phyloP scores from a whole-genome alignment of 2,113 vertebrate genomes.

The Vombatus ursinus region DNA sequence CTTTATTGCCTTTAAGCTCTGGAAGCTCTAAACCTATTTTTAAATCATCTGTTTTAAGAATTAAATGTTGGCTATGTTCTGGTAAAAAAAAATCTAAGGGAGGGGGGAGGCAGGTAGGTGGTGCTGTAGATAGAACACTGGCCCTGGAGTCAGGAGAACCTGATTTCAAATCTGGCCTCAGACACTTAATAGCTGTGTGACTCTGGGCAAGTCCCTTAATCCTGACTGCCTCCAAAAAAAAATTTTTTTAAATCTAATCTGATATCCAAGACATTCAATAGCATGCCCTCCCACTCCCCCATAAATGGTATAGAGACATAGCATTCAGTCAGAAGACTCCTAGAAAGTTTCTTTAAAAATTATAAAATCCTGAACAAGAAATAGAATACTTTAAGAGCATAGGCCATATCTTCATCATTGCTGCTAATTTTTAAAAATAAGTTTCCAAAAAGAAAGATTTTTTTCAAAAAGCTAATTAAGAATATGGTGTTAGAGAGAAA shows the following conservation, averaged over 20 bases:
- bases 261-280: background rate
- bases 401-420: background rate
- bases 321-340: background rate
- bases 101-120: no score
- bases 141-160: no score
- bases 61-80: no score
- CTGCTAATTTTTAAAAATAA: background rate
- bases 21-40: constrained; percentile 17
- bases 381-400: background rate
- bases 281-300: background rate
- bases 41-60: no score
- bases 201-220: no score
- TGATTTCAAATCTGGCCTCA: no score
- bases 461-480: background rate
- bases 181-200: no score
- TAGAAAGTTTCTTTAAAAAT: background rate
- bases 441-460: background rate
- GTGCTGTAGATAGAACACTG: no score
- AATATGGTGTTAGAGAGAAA: background rate
- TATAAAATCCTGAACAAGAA: background rate
- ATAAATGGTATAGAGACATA: background rate
- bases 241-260: background rate
- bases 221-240: no score
- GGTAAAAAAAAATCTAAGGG: no score
- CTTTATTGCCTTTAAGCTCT: constrained; percentile 72